phyloP scores from a whole-genome alignment of 2,797 vertebrate genomes.

The Numenius phaeopus region DNA sequence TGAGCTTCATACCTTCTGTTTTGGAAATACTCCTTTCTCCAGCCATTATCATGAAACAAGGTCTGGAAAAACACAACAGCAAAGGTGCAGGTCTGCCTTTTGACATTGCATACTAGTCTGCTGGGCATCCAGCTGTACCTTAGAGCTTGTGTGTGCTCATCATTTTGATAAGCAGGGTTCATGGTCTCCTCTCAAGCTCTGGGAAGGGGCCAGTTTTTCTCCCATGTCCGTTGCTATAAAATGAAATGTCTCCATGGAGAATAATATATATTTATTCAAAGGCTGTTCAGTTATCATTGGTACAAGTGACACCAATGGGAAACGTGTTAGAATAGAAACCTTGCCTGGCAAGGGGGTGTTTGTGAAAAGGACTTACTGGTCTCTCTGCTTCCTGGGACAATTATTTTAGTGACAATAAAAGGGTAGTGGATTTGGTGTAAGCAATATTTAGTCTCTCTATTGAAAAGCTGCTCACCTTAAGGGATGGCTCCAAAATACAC shows the following conservation, averaged over 20 bases:
- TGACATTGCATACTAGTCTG: fast-evolving
- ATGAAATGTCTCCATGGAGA: neutral
- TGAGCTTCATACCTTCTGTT: neutral
- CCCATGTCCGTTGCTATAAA: neutral
- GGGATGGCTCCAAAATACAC: neutral
- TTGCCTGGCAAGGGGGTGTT: neutral
- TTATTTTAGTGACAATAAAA: neutral
- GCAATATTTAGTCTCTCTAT: neutral
- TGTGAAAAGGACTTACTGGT: neutral
- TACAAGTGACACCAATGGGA: neutral
- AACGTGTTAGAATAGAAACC: neutral
- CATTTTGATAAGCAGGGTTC: neutral
- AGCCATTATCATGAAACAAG: neutral
- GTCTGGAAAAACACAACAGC: neutral
- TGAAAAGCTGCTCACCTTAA: neutral
- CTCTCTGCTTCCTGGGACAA: neutral
- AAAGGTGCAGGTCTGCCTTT: neutral
- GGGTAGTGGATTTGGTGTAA: neutral
- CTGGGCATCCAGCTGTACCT: neutral
- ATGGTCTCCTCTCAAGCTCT: neutral
- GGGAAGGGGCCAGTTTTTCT: neutral
- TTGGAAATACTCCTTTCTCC: neutral
- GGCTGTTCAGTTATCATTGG: neutral
- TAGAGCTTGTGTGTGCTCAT: neutral
- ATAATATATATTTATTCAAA: neutral